Base-by-base conservation (phyloP, 2,113 vertebrate genomes). In the Seriola quinqueradiata region DNA sequence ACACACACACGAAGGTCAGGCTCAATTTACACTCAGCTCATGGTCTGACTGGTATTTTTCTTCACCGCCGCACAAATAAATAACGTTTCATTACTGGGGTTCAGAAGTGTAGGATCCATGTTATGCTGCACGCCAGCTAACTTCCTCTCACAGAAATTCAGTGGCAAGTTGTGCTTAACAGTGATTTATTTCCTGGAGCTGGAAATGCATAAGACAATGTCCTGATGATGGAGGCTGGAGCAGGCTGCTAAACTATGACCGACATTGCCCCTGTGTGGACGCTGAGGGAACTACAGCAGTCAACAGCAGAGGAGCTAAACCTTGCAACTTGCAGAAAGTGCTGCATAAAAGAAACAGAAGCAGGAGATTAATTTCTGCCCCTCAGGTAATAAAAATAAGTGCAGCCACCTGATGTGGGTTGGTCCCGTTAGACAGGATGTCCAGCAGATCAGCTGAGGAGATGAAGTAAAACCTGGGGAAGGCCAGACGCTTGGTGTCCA, bases 391-490 rank as follows among this genome's bases (percentile, higher is more conserved):
- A 75, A 73, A 76, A 70, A 79, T 75, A 4, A 75, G 55, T n/a
- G 38, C 14, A 85, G 4, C 13, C 73, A 96, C 95, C 95, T 95
- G 92, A 42, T 95, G 96, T 1, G 97, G 98, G 86, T 95, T 95
- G 76, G 97, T 99, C 82, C 98, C 95, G 0, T 97, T 98, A 82
- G 98, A 99, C 75, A 99, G 95, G 87, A 99, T 97, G 91, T 99
- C 97, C 87, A 99, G 85, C 60, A 99, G 93, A 90, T 99, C 98
- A 8, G 97, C 96, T n/a, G 98, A 99, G 12, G 98, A 99, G 87
- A 99, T 96, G 88, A 99, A 99, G 91, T 98, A 99, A 93, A 99
- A 99, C 12, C 98, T 95, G 42, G 98, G 98, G 82, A 99, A 99
- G 34, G 96, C 96, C 70, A 99, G 91, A 14, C 97, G 95, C 87